A percentile compares a stretch with the other conserved stretches of the same genome.
Evolutionary conservation across 1,140 invertebrate genomes (phyloP).

Genomic region (Drosophila persimilis): DNA sequence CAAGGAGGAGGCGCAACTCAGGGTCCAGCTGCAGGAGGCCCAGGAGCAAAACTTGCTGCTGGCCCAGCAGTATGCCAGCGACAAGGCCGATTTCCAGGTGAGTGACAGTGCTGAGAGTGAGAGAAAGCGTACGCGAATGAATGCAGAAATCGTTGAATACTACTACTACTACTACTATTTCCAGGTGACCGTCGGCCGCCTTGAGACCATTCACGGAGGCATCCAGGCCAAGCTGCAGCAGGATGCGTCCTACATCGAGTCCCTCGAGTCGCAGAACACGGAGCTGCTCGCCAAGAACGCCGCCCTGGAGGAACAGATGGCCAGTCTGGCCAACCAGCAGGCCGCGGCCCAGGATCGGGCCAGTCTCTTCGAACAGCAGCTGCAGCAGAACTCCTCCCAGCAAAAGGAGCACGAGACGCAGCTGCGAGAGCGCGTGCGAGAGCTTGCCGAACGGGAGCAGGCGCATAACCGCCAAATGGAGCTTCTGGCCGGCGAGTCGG

Average conservation of each 20-base stretch:
- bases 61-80: slow-evolving; percentile 73
- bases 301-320: slow-evolving; percentile 86
- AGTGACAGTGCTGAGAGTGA: not conserved
- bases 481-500: slow-evolving; percentile 85
- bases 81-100: slow-evolving; percentile 65
- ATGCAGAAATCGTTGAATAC: no score
- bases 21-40: slow-evolving; percentile 29
- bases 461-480: slow-evolving; percentile 84
- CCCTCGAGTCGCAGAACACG: slow-evolving; percentile 87
- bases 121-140: no score
- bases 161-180: slow-evolving; percentile 26
- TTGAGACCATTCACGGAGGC: slow-evolving; percentile 76
- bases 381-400: slow-evolving; percentile 85
- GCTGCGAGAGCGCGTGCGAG: slow-evolving; percentile 84
- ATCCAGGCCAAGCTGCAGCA: slow-evolving; percentile 88
- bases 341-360: slow-evolving; percentile 84
- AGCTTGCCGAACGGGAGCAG: slow-evolving; percentile 85
- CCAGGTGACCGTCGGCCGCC: slow-evolving; percentile 50
- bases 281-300: slow-evolving; percentile 86
- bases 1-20: slow-evolving; percentile 31
- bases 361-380: slow-evolving; percentile 84
- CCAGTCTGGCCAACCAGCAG: slow-evolving; percentile 84
- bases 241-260: slow-evolving; percentile 88
- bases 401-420: slow-evolving; percentile 85
- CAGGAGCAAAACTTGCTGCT: slow-evolving; percentile 83